These are phyloP conservation scores for Heliconius ethilla DNA, from an alignment of 2,888 invertebrate genomes.

Conservation along the genomic window DNA sequence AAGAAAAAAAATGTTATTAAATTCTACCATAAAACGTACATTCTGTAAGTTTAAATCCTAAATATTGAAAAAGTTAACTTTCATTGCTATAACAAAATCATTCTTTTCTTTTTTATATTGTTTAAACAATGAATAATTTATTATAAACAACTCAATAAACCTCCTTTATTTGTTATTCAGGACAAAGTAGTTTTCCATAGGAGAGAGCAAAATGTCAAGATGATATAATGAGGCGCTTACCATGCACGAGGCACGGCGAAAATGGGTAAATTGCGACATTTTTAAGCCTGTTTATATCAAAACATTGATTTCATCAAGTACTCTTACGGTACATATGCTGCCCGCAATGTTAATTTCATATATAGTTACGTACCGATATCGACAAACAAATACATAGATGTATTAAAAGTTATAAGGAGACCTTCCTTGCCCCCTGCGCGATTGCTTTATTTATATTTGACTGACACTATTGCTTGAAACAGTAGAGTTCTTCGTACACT, in stretches of 20 bases:
- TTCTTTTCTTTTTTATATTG: background rate
- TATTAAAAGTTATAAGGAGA: conserved; percentile 57
- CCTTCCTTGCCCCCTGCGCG: conserved; percentile 53
- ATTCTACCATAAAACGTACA: too few species aligned
- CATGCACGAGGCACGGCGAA: conserved; percentile 43
- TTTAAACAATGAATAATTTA: background rate
- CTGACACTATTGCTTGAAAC: conserved; percentile 51
- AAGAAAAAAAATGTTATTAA: background rate
- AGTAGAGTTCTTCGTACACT: conserved; percentile 58
- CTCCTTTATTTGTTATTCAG: conserved; percentile 27
- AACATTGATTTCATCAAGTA: conserved; percentile 51
- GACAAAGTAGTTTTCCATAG: conserved; percentile 35
- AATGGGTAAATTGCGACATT: conserved; percentile 51
- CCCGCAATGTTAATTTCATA: conserved; percentile 76
- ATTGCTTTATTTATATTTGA: conserved; percentile 44
- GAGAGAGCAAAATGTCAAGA: conserved; percentile 39
- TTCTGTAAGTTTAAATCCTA: background rate
- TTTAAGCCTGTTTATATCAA: conserved; percentile 50
- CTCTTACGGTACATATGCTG: conserved; percentile 49
- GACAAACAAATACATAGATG: conserved; percentile 57
- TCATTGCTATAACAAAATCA: background rate
- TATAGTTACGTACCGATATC: conserved; percentile 58
- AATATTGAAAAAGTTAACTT: background rate
- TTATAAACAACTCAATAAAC: conserved; percentile 19
- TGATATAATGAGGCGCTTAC: conserved; percentile 46